A percentile compares a stretch with the other conserved stretches of the same genome.
phyloP scores from a whole-genome alignment of 2,888 invertebrate genomes.

The Agrochola litura region DNA sequence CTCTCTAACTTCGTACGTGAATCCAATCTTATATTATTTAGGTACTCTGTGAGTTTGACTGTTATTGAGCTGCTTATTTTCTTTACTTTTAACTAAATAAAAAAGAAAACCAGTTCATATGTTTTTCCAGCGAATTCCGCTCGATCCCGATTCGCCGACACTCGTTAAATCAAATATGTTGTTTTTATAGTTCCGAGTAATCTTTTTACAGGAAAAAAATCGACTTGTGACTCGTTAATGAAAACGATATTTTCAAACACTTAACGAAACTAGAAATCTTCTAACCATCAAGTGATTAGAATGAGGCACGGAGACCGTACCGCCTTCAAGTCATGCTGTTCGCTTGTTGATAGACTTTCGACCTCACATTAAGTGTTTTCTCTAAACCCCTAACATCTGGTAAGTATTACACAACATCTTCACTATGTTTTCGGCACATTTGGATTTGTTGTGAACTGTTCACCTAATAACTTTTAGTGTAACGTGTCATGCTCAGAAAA shows the following conservation, averaged over 20 bases:
- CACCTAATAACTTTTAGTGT: neutral
- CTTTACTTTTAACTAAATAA: neutral
- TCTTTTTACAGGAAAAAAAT: neutral
- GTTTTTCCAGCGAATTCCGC: neutral
- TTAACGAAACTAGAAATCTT: slow-evolving; percentile 1
- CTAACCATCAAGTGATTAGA: slow-evolving; percentile 26
- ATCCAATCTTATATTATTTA: slow-evolving; percentile 7
- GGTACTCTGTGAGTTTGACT: neutral
- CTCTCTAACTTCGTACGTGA: neutral
- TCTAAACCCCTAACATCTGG: slow-evolving; percentile 70
- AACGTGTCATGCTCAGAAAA: neutral
- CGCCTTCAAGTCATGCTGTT: slow-evolving; percentile 81
- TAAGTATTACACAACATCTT: slow-evolving; percentile 57
- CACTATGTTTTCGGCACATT: slow-evolving; percentile 45
- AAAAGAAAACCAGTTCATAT: neutral
- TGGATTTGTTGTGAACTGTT: slow-evolving; percentile 18
- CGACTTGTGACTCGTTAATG: neutral
- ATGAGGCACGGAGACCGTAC: slow-evolving; percentile 65
- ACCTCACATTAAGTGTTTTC: slow-evolving; percentile 86
- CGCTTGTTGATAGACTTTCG: slow-evolving; percentile 87
- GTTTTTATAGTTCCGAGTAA: neutral
- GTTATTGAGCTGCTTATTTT: neutral
- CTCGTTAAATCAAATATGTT: slow-evolving; percentile 16
- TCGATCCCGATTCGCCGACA: neutral
- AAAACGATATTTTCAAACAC: neutral